Base-by-base conservation (phyloP, 2,113 vertebrate species). In the Rhabdomys dilectus region DNA sequence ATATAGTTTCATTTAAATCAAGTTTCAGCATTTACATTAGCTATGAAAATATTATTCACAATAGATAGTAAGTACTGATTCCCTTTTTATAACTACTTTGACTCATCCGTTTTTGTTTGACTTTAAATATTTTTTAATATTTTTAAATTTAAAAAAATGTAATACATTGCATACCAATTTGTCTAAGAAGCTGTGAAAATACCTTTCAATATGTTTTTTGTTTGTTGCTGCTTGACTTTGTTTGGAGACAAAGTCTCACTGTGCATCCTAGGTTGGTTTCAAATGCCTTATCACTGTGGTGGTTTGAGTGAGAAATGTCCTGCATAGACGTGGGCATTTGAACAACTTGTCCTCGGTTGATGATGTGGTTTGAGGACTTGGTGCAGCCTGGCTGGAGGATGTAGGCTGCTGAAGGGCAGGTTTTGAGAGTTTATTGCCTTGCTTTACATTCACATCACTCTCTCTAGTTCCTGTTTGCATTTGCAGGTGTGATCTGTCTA, bases 181-280 rank as follows among this genome's bases (percentile, higher is more conserved):
- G 89, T 78, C 60, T 66, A 90, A 89, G 66, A 89, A 96, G 86
- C 85, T n/a, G 66, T 94, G 12, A 51, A 68, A 70, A 78, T 60
- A 34, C 29, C 80, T 94, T 88, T 92, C 11, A 88, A 21, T 56
- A 8, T 88, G 86, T n/a, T 22, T 56, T 88, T 51, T 48, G 24
- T 51, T 80, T 36, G 17, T 87, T 36, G 21, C n/a, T 66, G 60
- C 48, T 85, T 64, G 39, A 10, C n/a, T 70, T 70, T 70, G 16
- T 70, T 88, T 88, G 10, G 22, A 88, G 48, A 39, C 66, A 39
- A 13, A 39, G 45, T 72, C 11, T 70, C 48, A 17, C 48, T 56
- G 10, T 39, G 48, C 34, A 29, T 39, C 68, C 68, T 72, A 73
- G 48, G 15, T 73, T 88, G 68, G 10, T 19, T 56, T 58, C 34